Evolutionary conservation across 2,797 vertebrate species (phyloP), one percentile per base, ranked within the genome.

Genomic region (Sternotherus odoratus): DNA sequence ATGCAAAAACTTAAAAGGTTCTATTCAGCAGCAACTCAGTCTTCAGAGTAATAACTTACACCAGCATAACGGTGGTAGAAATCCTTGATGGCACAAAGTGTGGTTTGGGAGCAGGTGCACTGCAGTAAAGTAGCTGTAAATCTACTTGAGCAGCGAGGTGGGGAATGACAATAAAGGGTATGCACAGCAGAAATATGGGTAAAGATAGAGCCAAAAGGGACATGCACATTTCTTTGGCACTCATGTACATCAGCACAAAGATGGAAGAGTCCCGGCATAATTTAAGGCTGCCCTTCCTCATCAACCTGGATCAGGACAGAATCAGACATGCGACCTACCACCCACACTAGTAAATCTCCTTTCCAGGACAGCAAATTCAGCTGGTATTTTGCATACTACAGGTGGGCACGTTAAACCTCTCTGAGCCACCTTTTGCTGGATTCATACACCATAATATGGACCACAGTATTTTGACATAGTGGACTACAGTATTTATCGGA

Each of bases 141-240:
- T 0, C 39, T 50, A 85, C 54, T 51, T 8, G 4, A 85, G 72
- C 39, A 87, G 2, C 4, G 10, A 21, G n/a, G 36, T 72, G 33
- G 12, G 36, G 8, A 84, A 86, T 1, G 2, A 15, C 7, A 36
- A 85, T 39, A 49, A 7, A 3, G 88, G 51, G 43, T 0, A 2
- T 48, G 15, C 43, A 77, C 63, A 23, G 74, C 16, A 77, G 5
- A 80, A 90, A 90, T 75, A 0, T 0, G 1, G 30, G 28, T 3
- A 28, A 12, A 63, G 48, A 5, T 69, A 82, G 66, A 69, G 36
- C 17, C 60, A 79, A 75, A 43, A 4, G 77, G 9, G 30, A 15
- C 33, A 90, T 26, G 8, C 15, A 48, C 51, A 51, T 39, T 43
- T 36, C 36, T 39, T 30, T 36, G 26, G 77, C 16, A 33, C 48